These are phyloP conservation scores for Teinopalpus imperialis DNA, from an alignment of 2,888 invertebrate species.

Conservation along the genomic window DNA sequence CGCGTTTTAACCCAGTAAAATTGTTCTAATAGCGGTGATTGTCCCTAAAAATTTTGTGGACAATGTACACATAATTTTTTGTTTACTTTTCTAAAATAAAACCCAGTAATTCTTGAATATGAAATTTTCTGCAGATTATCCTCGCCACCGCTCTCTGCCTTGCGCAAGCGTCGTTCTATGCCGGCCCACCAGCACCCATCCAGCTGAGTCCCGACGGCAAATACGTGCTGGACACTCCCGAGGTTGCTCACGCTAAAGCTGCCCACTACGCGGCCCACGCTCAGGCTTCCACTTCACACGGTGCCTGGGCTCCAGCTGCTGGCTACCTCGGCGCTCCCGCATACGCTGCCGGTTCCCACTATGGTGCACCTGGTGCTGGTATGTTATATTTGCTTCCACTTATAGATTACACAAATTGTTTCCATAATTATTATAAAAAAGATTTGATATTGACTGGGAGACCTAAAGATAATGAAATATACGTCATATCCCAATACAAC, in stretches of 20 bases:
- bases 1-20: too few relatives aligned
- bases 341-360: slow-evolving; percentile 52
- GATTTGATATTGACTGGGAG: too few relatives aligned
- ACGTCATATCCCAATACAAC: too few relatives aligned
- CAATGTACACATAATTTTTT: too few relatives aligned
- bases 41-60: too few relatives aligned
- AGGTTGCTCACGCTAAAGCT: slow-evolving; percentile 76
- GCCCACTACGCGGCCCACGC: slow-evolving; percentile 74
- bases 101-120: too few relatives aligned
- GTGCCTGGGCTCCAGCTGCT: slow-evolving; percentile 68
- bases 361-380: slow-evolving; percentile 75
- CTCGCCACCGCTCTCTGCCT: slow-evolving; percentile 73
- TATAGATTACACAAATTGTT: too few relatives aligned
- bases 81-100: too few relatives aligned
- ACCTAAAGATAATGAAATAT: too few relatives aligned
- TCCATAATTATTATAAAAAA: too few relatives aligned
- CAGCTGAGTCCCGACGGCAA: slow-evolving; percentile 79
- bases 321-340: slow-evolving; percentile 51
- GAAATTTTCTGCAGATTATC: slow-evolving; percentile 60
- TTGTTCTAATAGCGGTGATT: too few relatives aligned
- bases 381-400: too few relatives aligned
- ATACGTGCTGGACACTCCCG: slow-evolving; percentile 77
- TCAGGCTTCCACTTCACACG: slow-evolving; percentile 70
- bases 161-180: slow-evolving; percentile 80
- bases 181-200: slow-evolving; percentile 70